phyloP scores from a whole-genome alignment of 2,888 invertebrate species.

The Pyrocoelia pectoralis region DNA sequence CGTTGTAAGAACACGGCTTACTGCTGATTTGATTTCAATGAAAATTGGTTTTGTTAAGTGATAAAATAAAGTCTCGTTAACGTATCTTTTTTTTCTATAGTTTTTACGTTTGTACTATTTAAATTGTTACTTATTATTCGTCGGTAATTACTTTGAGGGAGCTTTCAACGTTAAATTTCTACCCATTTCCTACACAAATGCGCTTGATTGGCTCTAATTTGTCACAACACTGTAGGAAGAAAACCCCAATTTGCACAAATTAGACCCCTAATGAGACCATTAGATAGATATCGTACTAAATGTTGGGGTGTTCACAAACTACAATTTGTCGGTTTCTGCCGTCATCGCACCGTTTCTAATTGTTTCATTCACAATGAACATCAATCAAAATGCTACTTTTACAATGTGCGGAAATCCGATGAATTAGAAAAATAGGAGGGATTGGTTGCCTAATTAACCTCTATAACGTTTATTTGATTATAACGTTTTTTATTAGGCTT shows the following conservation, averaged over 20 bases:
- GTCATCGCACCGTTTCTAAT: not conserved
- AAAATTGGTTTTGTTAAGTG: conserved; percentile 38
- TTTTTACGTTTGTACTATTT: not conserved
- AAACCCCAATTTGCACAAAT: conserved; percentile 46
- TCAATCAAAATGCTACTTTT: too few species aligned
- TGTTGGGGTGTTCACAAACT: conserved; percentile 42
- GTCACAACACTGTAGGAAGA: conserved; percentile 46
- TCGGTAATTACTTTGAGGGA: conserved; percentile 10
- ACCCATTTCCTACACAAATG: conserved; percentile 51
- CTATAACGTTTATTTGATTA: too few species aligned
- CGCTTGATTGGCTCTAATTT: conserved; percentile 54
- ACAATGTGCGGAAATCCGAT: too few species aligned
- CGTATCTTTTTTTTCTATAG: conserved; percentile 10
- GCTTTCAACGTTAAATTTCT: conserved; percentile 36
- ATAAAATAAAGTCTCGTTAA: conserved; percentile 23
- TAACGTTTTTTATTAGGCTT: too few species aligned
- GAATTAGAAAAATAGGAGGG: too few species aligned
- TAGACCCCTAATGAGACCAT: conserved; percentile 49
- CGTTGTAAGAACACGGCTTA: conserved; percentile 40
- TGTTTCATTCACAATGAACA: not conserved
- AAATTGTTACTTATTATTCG: conserved; percentile 4
- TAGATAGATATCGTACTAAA: conserved; percentile 42
- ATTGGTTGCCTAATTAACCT: too few species aligned
- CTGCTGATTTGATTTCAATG: conserved; percentile 44
- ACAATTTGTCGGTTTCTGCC: conserved; percentile 7